Conservation (phyloP, 2,113 vertebrate species). For the Malurus melanocephalus region DNA sequence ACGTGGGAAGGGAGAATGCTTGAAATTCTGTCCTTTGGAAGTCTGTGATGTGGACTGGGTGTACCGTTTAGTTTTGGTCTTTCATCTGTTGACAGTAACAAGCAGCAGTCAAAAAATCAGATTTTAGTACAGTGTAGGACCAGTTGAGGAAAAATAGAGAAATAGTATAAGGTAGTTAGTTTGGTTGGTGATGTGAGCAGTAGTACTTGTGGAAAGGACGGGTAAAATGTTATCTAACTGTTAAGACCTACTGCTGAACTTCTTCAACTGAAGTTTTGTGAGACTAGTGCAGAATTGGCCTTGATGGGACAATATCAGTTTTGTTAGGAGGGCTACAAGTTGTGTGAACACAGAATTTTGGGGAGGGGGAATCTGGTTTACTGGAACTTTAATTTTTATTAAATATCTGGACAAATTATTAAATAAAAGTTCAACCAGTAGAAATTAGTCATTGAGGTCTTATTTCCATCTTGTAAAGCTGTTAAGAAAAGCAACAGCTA, state of each 20-base stretch:
- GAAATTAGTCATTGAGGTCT: not conserved
- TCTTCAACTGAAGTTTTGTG: not conserved
- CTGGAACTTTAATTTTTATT: not conserved
- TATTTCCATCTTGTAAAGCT: not conserved
- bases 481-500: not conserved
- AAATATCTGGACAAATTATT: not conserved
- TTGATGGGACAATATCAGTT: not conserved
- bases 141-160: not conserved
- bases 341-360: not conserved
- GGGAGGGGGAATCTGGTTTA: accelerated
- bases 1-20: constrained; percentile 5
- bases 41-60: not conserved
- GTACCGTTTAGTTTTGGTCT: not conserved
- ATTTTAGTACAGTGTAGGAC: not conserved
- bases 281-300: not conserved
- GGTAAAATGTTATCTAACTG: not conserved
- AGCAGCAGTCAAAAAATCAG: not conserved
- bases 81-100: not conserved
- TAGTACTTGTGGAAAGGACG: accelerated
- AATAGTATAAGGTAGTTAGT: not conserved
- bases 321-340: not conserved
- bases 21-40: not conserved
- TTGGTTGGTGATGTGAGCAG: not conserved
- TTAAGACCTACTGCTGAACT: not conserved
- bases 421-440: not conserved